phyloP scores from a whole-genome alignment of 2,113 vertebrate genomes.

The Sitta europaea region DNA sequence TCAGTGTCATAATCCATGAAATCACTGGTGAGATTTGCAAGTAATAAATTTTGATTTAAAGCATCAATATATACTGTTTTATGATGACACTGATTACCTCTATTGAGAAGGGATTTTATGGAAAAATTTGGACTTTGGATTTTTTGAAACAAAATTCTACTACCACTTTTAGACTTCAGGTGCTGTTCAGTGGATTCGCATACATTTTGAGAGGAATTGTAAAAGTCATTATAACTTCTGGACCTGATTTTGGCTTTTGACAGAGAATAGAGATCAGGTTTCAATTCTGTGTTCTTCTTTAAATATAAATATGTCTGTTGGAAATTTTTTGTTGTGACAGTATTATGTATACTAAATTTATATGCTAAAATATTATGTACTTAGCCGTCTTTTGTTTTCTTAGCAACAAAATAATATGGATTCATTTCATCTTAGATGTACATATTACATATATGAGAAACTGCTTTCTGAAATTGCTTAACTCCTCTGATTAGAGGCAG shows the following conservation, averaged over 20 bases:
- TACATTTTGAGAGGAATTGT: not conserved
- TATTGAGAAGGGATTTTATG: not conserved
- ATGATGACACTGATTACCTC: not conserved
- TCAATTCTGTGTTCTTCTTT: not conserved
- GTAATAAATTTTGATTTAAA: not conserved
- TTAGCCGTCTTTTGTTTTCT: not conserved
- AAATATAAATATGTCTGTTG: not conserved
- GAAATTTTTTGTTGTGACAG: not conserved
- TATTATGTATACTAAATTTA: not conserved
- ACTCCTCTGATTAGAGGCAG: not conserved
- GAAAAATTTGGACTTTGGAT: not conserved
- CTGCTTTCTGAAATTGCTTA: not conserved
- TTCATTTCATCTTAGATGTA: not conserved
- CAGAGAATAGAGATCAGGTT: not conserved
- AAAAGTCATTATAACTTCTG: not conserved
- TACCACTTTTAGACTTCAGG: not conserved
- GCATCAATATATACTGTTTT: not conserved
- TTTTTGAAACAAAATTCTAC: not conserved
- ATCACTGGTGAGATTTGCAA: not conserved
- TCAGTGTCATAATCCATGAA: not conserved
- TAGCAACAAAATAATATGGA: not conserved
- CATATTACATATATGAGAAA: not conserved
- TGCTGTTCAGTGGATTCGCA: not conserved
- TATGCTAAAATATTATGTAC: not conserved
- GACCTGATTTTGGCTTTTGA: not conserved